Percentiles rank a stretch among this genome's conserved stretches.
phyloP scores from a whole-genome alignment of 2,113 vertebrate species.

The Acrocephalus kingi region DNA sequence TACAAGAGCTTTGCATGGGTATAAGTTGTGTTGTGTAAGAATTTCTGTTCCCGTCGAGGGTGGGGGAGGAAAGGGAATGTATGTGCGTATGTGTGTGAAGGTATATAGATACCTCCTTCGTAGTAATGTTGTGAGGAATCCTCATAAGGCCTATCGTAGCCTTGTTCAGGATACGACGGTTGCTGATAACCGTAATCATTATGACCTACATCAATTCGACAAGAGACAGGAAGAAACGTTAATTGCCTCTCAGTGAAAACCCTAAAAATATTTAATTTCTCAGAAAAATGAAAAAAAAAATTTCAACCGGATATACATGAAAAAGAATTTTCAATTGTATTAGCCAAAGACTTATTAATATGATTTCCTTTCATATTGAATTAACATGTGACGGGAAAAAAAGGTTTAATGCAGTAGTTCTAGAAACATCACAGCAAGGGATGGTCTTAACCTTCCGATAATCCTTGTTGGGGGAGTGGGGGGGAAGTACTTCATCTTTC shows the following conservation, averaged over 20 bases:
- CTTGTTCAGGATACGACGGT: conserved; percentile 90
- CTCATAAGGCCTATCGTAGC: conserved; percentile 91
- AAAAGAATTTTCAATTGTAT: conserved; percentile 75
- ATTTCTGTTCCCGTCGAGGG: conserved; percentile 53
- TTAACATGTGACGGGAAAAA: conserved; percentile 67
- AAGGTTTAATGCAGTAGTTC: conserved; percentile 70
- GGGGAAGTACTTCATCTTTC: conserved; percentile 56
- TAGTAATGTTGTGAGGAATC: conserved; percentile 91
- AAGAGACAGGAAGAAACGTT: conserved; percentile 90
- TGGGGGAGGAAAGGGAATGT: conserved; percentile 70
- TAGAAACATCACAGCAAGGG: conserved; percentile 70
- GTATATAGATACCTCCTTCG: conserved; percentile 91
- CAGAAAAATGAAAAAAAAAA: conserved; percentile 75
- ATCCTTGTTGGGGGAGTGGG: conserved; percentile 30
- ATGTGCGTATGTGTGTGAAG: conserved; percentile 80
- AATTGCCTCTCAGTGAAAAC: conserved; percentile 84
- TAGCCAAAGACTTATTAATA: conserved; percentile 76
- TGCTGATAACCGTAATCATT: conserved; percentile 92
- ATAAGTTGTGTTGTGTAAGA: conserved; percentile 69
- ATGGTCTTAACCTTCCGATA: conserved; percentile 67
- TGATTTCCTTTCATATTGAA: conserved; percentile 70
- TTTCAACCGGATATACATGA: conserved; percentile 78
- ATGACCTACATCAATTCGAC: conserved; percentile 91
- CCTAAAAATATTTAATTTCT: conserved; percentile 79
- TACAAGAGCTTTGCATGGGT: conserved; percentile 77